Conservation (phyloP, 2,113 vertebrate species). For the Corvus hawaiiensis region DNA sequence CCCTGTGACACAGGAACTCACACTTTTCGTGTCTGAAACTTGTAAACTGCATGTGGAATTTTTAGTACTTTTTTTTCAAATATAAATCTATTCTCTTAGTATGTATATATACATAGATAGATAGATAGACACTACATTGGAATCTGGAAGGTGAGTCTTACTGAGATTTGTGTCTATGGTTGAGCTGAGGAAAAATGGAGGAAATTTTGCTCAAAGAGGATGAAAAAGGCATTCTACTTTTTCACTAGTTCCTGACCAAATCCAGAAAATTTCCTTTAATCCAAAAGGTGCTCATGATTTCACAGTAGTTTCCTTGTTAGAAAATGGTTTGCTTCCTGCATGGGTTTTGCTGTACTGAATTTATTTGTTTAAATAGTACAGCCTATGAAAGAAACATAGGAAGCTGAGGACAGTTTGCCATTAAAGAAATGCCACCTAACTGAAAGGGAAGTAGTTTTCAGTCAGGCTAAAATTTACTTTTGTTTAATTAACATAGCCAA, state of each 20-base stretch:
- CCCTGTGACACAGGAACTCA: fast-evolving
- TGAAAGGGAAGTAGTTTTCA: neutral
- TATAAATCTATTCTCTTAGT: neutral
- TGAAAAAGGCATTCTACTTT: neutral
- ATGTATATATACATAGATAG: neutral
- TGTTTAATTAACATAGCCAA: neutral
- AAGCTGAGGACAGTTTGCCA: neutral
- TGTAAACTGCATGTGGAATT: neutral
- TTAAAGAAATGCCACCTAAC: neutral
- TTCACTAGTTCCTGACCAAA: neutral
- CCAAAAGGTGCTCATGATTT: neutral
- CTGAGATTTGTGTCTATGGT: neutral
- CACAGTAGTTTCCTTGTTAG: neutral
- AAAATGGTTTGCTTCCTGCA: neutral
- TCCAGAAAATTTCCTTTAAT: neutral
- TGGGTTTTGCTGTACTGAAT: neutral
- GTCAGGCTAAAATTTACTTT: neutral
- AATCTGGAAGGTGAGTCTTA: neutral
- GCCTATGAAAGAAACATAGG: neutral
- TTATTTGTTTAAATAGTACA: neutral
- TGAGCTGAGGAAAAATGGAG: neutral
- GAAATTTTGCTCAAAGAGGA: neutral
- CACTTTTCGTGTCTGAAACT: neutral
- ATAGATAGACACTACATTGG: neutral
- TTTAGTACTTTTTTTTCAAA: neutral